These are phyloP conservation scores for Ceuthmochares aereus DNA, from an alignment of 2,113 vertebrate genomes.

Conservation along the genomic window DNA sequence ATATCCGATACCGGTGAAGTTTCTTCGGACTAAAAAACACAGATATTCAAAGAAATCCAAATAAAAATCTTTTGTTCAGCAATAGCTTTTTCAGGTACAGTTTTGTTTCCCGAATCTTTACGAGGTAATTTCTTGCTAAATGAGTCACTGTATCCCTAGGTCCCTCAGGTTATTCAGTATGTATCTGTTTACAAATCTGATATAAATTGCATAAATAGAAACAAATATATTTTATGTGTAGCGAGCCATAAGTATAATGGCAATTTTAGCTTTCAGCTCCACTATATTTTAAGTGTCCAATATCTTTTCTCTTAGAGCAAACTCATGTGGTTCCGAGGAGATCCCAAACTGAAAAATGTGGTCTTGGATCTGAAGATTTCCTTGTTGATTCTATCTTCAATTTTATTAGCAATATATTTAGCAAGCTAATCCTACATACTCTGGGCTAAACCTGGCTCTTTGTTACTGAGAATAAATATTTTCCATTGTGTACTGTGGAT, in stretches of 20 bases:
- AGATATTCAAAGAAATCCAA: background rate
- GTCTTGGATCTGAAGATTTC: background rate
- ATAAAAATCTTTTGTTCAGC: background rate
- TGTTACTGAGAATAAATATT: background rate
- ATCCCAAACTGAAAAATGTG: background rate
- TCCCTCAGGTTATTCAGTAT: conserved; percentile 32
- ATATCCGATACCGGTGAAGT: background rate
- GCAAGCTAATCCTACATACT: background rate
- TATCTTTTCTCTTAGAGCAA: background rate
- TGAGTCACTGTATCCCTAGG: background rate
- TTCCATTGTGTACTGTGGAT: background rate
- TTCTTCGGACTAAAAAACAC: background rate
- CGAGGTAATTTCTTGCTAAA: conserved; percentile 61
- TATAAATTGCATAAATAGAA: conserved; percentile 57
- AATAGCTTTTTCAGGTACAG: conserved; percentile 17
- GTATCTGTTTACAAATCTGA: conserved; percentile 65
- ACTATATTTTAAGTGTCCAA: background rate
- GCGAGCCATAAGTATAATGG: conserved; percentile 1
- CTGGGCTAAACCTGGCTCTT: background rate
- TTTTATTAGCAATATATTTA: background rate
- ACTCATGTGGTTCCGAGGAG: background rate
- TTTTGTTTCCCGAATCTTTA: conserved; percentile 59
- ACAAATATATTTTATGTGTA: conserved; percentile 37
- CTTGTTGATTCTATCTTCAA: background rate
- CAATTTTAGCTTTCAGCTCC: background rate